These are phyloP conservation scores for Esperia sulphurella DNA, from an alignment of 2,888 invertebrate species.

Conservation along the genomic window DNA sequence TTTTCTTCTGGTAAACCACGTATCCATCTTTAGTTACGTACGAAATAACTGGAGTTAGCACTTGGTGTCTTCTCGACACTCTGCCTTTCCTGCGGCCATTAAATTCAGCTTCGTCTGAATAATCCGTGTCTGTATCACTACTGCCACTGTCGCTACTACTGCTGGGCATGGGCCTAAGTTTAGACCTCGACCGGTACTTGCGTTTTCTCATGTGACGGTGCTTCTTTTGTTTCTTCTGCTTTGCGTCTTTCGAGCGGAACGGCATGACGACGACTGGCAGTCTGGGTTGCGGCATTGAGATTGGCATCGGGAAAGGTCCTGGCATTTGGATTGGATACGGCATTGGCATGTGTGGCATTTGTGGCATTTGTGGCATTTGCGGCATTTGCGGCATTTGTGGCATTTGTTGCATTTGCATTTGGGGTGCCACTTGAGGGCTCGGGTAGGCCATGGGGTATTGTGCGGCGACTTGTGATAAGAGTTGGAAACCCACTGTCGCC, in stretches of 20 bases:
- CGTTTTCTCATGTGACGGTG: constrained; percentile 18
- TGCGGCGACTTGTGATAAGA: neutral
- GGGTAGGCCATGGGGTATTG: constrained; percentile 13
- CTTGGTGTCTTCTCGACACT: constrained; percentile 26
- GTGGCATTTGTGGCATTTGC: constrained; percentile 25
- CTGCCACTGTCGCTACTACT: constrained; percentile 5
- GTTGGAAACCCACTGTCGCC: neutral
- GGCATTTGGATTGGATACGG: constrained; percentile 13
- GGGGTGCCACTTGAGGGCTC: constrained; percentile 2
- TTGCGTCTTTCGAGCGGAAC: constrained; percentile 35
- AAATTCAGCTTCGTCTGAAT: constrained; percentile 6
- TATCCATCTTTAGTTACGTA: constrained; percentile 63
- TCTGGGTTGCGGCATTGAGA: constrained; percentile 28
- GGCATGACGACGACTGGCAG: constrained; percentile 62
- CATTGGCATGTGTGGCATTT: constrained; percentile 6
- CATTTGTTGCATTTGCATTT: constrained; percentile 13
- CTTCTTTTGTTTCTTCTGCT: constrained; percentile 24
- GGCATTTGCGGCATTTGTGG: constrained; percentile 19
- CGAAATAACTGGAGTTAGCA: constrained; percentile 62
- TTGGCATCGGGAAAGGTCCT: constrained; percentile 19
- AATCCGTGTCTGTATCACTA: constrained; percentile 18
- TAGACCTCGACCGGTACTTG: neutral
- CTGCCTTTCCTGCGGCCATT: constrained; percentile 6
- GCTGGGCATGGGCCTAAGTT: neutral
- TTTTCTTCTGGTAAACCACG: constrained; percentile 63